These are phyloP conservation scores for Steatornis caripensis DNA, from an alignment of 2,113 vertebrate genomes.

Conservation along the genomic window DNA sequence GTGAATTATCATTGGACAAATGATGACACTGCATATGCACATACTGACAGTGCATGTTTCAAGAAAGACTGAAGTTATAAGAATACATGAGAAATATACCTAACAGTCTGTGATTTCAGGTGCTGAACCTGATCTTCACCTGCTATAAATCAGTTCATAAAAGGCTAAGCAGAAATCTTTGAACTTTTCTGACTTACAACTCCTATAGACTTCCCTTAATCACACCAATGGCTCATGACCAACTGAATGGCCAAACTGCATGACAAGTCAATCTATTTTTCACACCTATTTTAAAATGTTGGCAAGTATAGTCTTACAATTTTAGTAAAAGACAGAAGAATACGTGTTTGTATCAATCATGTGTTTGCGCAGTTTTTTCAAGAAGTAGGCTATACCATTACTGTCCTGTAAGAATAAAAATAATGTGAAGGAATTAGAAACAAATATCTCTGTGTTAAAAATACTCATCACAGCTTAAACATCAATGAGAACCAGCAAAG, in stretches of 20 bases:
- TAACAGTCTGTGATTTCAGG: neutral
- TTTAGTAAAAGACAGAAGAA: neutral
- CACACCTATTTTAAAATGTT: neutral
- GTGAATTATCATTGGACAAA: neutral
- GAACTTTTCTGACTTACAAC: neutral
- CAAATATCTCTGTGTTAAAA: neutral
- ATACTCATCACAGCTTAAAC: neutral
- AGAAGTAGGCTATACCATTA: neutral
- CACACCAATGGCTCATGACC: neutral
- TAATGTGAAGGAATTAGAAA: neutral
- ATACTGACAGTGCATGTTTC: neutral
- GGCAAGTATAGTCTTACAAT: neutral
- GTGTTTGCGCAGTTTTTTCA: neutral
- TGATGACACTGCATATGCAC: neutral
- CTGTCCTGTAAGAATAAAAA: neutral
- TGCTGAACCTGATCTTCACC: neutral
- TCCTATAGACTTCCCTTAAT: neutral
- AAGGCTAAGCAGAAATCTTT: neutral
- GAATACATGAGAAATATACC: neutral
- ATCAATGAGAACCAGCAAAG: neutral
- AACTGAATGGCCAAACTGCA: neutral
- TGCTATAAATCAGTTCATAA: neutral
- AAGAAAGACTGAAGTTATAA: neutral
- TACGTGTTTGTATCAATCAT: neutral
- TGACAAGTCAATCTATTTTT: neutral